Evolutionary conservation across 64 coral and sea anemone species (phyloP).

Genomic region (Dendrophyllia cribrosa): DNA sequence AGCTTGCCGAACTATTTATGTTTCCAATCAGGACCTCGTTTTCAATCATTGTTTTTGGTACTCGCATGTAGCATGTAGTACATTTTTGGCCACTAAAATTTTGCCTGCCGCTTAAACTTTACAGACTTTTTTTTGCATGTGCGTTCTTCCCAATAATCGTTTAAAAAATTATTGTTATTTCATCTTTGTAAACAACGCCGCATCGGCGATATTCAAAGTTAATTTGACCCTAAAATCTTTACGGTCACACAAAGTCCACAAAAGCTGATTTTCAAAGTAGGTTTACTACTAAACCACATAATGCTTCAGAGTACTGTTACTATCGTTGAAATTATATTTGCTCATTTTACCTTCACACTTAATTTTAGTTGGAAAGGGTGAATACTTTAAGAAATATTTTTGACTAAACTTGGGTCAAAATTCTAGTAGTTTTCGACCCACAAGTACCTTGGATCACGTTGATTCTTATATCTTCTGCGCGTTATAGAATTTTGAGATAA

Average conservation of each 20-base stretch:
- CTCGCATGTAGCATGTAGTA: no score
- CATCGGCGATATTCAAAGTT: not conserved
- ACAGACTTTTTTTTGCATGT: no score
- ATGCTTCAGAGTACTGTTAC: not conserved
- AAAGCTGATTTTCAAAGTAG: not conserved
- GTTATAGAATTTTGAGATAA: no score
- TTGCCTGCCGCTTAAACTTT: no score
- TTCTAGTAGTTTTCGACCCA: no score
- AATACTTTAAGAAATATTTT: not conserved
- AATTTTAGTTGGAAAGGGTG: not conserved
- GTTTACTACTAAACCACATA: not conserved
- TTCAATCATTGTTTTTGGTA: no score
- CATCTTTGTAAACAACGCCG: not conserved
- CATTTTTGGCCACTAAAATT: no score
- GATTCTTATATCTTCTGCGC: no score
- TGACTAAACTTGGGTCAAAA: not conserved
- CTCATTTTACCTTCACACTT: not conserved
- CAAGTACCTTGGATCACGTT: no score
- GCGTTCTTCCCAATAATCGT: not conserved
- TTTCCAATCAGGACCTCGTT: no score
- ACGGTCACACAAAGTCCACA: not conserved
- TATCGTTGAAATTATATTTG: not conserved
- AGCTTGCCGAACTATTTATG: no score
- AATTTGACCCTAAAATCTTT: constrained; percentile 5
- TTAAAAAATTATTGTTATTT: not conserved